Evolutionary conservation across 1,140 invertebrate species (phyloP), one percentile per base, ranked within the genome.

Genomic region (Neotoxoptera formosana): DNA sequence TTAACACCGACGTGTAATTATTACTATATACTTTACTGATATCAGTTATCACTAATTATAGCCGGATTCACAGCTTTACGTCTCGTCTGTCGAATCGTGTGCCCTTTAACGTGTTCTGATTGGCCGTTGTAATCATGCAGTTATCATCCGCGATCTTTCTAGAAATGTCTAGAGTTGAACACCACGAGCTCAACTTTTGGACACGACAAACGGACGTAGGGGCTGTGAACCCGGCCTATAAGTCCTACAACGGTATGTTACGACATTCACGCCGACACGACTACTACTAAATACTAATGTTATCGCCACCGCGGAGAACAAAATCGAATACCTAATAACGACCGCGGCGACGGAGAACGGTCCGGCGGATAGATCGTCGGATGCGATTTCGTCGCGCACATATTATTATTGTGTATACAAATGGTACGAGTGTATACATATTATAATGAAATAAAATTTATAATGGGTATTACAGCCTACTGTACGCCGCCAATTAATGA

Each of bases 401-500:
- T 76, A 76, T 76, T 76, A 76, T 76, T 76, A 76, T 86, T 86
- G 36, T 45, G 36, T 84, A 41, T 84, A 86, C 17, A 76, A 76
- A 76, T 76, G 60, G 45, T 88, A 88, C 17, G 20, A 34, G 45
- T 30, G 17, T 48, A 89, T 36, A n/a, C 34, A 89, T 36, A n/a
- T 48, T n/a, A 36, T 88, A 51, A 88, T 51, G 23, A 89, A 88
- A 88, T 48, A 48, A 34, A 34, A 76, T 76, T 76, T 76, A 76
- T 76, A 76, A 76, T 76, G 60, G 60, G 30, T 76, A 76, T 76
- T 76, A 76, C 30, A 47, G 86, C 86, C 86, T 30, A n/a, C 86
- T 88, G 30, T 48, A 48, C 88, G 34, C 51, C n/a, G 51, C 51
- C 88, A 89, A 89, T 89, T 89, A 89, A 89, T 89, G 88, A 56